Percentiles rank a stretch among this genome's conserved stretches.
Conservation (phyloP, 2,113 vertebrate genomes). For the Scalopus aquaticus region DNA sequence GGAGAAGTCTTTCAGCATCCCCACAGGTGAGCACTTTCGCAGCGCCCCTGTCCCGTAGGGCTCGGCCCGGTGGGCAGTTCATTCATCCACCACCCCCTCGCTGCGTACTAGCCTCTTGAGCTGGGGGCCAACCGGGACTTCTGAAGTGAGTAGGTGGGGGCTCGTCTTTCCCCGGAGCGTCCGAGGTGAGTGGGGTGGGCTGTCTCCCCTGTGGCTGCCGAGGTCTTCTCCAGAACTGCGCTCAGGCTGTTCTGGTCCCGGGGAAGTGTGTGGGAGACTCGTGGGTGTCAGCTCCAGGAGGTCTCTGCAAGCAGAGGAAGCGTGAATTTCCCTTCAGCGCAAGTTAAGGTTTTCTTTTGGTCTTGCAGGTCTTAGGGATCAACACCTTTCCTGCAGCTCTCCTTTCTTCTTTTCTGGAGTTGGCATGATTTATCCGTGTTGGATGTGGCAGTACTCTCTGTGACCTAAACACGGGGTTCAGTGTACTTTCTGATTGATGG, state of each 20-base stretch:
- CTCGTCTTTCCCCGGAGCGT: not conserved
- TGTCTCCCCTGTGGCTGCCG: not conserved
- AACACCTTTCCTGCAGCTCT: not conserved
- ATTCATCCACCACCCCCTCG: not conserved
- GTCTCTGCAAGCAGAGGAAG: not conserved
- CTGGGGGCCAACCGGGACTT: too few species aligned
- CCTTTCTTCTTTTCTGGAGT: not conserved
- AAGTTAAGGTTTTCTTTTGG: not conserved
- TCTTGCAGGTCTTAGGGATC: not conserved
- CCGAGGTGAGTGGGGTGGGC: not conserved
- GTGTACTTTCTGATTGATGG: slow-evolving; percentile 48
- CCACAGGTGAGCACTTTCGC: slow-evolving; percentile 86
- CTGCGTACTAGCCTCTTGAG: not conserved
- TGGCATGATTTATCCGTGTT: not conserved
- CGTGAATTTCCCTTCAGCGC: not conserved
- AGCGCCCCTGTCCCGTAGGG: fast-evolving
- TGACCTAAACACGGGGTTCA: slow-evolving; percentile 15
- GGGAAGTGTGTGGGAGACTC: not conserved
- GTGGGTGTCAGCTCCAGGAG: not conserved
- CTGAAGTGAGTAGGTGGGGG: not conserved
- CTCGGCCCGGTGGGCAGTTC: not conserved
- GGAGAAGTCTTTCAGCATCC: slow-evolving; percentile 68
- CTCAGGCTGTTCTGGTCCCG: not conserved
- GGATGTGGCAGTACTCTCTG: not conserved
- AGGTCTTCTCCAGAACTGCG: not conserved